Evolutionary conservation across 30 jellyfish, hydroid and myxozoan genomes (phyloP).

Genomic region (Clytia hemisphaerica): DNA sequence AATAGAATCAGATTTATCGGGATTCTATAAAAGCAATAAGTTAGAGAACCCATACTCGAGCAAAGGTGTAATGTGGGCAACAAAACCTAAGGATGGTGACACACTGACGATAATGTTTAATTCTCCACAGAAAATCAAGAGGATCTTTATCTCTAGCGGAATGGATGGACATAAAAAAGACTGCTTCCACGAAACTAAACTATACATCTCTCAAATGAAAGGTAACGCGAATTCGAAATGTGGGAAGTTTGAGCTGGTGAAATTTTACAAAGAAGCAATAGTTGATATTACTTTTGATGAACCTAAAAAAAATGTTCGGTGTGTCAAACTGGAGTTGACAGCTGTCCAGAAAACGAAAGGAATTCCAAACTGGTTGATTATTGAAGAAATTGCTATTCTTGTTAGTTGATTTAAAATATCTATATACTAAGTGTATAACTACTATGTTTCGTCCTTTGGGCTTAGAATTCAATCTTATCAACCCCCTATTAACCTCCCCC

Average conservation of each 20-base stretch:
- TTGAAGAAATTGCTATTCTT: constrained; percentile 59
- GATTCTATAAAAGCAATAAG: constrained; percentile 35
- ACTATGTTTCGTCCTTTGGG: too few relatives aligned
- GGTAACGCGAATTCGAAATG: constrained; percentile 34
- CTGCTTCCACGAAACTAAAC: constrained; percentile 51
- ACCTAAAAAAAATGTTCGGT: constrained; percentile 37
- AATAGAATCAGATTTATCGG: constrained; percentile 45
- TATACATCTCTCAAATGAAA: constrained; percentile 42
- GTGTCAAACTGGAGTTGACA: constrained; percentile 40
- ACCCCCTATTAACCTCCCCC: too few relatives aligned
- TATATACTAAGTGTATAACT: too few relatives aligned
- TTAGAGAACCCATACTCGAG: constrained; percentile 35
- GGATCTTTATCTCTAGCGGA: constrained; percentile 67
- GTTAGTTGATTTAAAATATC: too few relatives aligned
- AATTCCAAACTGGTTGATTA: constrained; percentile 60
- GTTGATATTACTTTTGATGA: constrained; percentile 27
- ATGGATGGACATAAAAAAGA: constrained; percentile 52
- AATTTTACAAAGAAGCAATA: constrained; percentile 4
- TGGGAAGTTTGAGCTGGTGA: constrained; percentile 2
- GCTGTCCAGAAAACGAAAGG: constrained; percentile 54
- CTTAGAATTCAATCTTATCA: too few relatives aligned
- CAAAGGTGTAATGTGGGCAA: constrained; percentile 75
- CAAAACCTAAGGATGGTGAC: constrained; percentile 52
- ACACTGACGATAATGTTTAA: constrained; percentile 38
- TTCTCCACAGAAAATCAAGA: constrained; percentile 15